phyloP scores from a whole-genome alignment of 2,113 vertebrate species.

The Rattus rattus region DNA sequence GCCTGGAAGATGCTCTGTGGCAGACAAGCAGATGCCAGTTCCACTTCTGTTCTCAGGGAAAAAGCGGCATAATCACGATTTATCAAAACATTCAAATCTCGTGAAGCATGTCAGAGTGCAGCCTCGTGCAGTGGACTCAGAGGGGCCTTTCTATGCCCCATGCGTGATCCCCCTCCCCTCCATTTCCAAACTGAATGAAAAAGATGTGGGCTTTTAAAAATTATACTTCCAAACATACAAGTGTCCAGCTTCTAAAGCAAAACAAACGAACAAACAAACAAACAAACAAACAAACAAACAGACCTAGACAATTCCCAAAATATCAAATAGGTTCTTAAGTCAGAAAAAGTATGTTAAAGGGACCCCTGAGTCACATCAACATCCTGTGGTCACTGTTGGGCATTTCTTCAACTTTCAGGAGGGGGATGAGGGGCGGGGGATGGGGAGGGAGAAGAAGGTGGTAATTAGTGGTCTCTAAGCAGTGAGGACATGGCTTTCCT shows the following conservation, averaged over 20 bases:
- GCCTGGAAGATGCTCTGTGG: constrained; percentile 40
- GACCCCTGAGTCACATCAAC: neutral
- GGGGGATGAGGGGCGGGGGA: neutral
- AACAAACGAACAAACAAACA: neutral
- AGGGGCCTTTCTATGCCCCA: neutral
- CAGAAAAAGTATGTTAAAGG: constrained; percentile 24
- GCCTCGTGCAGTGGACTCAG: constrained; percentile 52
- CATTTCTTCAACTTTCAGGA: neutral
- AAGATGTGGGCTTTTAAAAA: constrained; percentile 32
- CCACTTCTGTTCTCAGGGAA: constrained; percentile 76
- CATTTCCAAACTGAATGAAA: neutral
- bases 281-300: neutral
- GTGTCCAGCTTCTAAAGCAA: neutral
- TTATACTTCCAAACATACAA: constrained; percentile 49
- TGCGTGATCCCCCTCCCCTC: neutral
- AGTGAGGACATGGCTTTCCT: neutral
- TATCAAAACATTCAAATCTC: constrained; percentile 77
- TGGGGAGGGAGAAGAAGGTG: neutral
- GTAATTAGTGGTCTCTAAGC: neutral
- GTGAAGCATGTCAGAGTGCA: constrained; percentile 77
- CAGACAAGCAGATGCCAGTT: constrained; percentile 73
- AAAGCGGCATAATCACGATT: constrained; percentile 77
- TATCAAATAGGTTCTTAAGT: constrained; percentile 24
- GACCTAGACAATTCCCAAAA: constrained; percentile 37
- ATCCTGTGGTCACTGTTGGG: neutral